These are phyloP conservation scores for Allophyes oxyacanthae DNA, from an alignment of 2,888 invertebrate genomes.

Conservation along the genomic window DNA sequence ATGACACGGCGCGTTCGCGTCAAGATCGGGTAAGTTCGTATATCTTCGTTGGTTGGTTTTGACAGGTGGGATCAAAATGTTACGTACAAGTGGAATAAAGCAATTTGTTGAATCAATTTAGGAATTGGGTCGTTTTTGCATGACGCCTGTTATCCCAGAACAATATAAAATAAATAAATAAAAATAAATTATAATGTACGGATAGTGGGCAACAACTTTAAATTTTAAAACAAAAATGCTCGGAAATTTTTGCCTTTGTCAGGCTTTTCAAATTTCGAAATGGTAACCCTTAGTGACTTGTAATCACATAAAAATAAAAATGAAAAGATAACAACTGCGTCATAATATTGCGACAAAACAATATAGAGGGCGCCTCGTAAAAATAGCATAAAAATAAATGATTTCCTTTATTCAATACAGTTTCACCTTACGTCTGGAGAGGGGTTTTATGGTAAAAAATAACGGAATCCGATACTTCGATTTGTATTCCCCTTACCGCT, in stretches of 20 bases:
- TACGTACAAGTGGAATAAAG: slow-evolving; percentile 31
- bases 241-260: too few relatives aligned
- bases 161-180: too few relatives aligned
- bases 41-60: slow-evolving; percentile 18
- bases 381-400: slow-evolving; percentile 62
- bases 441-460: slow-evolving; percentile 57
- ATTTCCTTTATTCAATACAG: slow-evolving; percentile 60
- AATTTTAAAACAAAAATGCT: too few relatives aligned
- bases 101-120: slow-evolving; percentile 6
- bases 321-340: slow-evolving; percentile 32
- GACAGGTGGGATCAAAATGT: slow-evolving; percentile 28
- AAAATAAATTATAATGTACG: too few relatives aligned
- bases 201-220: too few relatives aligned
- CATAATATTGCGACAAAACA: slow-evolving; percentile 46
- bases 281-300: too few relatives aligned
- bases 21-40: slow-evolving; percentile 52
- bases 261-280: too few relatives aligned
- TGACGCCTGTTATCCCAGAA: too few relatives aligned
- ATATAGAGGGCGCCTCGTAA: slow-evolving; percentile 50
- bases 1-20: slow-evolving; percentile 55
- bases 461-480: slow-evolving; percentile 65
- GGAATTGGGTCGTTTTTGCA: too few relatives aligned
- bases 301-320: slow-evolving; percentile 43
- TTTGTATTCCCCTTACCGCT: slow-evolving; percentile 74
- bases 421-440: slow-evolving; percentile 55